Base-by-base conservation (phyloP, 2,797 vertebrate species). In the Clarias pachynema region DNA sequence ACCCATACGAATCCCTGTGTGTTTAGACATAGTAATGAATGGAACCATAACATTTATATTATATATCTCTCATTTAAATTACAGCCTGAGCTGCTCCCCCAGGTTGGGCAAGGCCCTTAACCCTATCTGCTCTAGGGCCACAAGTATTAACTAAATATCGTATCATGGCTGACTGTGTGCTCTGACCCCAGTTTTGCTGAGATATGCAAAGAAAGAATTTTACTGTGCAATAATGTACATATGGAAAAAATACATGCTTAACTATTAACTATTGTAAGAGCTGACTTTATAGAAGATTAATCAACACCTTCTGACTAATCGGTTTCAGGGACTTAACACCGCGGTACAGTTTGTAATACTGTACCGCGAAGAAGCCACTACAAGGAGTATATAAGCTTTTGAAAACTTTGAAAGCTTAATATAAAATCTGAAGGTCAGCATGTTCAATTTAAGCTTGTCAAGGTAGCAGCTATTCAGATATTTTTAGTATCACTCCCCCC, bases 401-500 rank as follows among this genome's bases (percentile, higher is more conserved):
- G 18, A 56, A 20, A 44, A 40, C 1, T 49, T 72, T 20, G 2
- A 44, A 44, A 44, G 8, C 34, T 40, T 5, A n/a, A 8, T 44
- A 8, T 40, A 5, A 44, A 79, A 34, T 63, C 59, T 49, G 6
- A 26, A 40, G 37, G 15, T 79, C 9, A 9, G 34, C 14, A 20
- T 12, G 8, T 26, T 72, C 53, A 82, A 9, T 22, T 70, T 59
- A 18, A 8, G 65, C 65, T 24, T 22, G 40, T 53, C 29, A 5
- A 65, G 40, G 53, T 18, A 26, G 15, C 22, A 72, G 31, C 53
- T 82, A 59, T 40, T 60, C 24, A 37, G 81, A 82, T 82, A 82
- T 82, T 72, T 82, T 82, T 82, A 82, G 81, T 5, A n/a, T 6
- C 15, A 1, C 31, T 18, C 24, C 68, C 68, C 81, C 56, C 24